Base-by-base conservation (phyloP, 2,888 invertebrate species). In the Ormyrus pomaceus region DNA sequence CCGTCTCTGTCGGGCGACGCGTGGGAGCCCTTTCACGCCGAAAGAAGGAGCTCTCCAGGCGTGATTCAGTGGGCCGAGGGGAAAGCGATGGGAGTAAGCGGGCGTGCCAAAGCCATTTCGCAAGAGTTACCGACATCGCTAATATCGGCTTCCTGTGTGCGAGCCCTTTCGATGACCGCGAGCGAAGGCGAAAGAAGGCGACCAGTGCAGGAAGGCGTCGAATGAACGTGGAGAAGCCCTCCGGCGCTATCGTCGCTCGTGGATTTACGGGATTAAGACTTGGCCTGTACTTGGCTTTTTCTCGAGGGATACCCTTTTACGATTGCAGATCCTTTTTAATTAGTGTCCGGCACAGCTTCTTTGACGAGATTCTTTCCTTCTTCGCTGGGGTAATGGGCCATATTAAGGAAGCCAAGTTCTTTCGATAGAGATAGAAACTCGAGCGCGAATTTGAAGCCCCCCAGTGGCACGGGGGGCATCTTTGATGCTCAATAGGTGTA, bases 121-220 rank as follows among this genome's bases (percentile, higher is more conserved):
- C 45, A 9, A 62, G 64, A 61, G 86, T 84, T 86, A 87, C 86
- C 83, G 84, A 83, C 84, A 85, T 88, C 86, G 85, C 87, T 88
- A 87, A 88, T 88, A 87, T 88, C 87, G 84, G 34, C 34, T 34
- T 0, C 3, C 34, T 34, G 34, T 34, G 34, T 4, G 34, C 34
- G 34, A 34, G 34, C 34, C 34, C 34, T 34, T 34, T 34, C 3
- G 34, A 34, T 34, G 34, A 11, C 1, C 45, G 8, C 45, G 51
- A 34, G 34, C 61, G 51, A 48, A 9, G 45, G 55, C 45, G n/a
- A 6, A n/a, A 3, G 55, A 53, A 34, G 34, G 19, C 59, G 66
- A 51, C 59, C 59, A 59, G 65, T 72, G 34, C 34, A 34, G 78
- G 78, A 72, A 72, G 56, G 13, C 61, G 62, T 69, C 77, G 70